Base-by-base conservation (phyloP, 2,113 vertebrate genomes). In the Crotalus horridus region DNA sequence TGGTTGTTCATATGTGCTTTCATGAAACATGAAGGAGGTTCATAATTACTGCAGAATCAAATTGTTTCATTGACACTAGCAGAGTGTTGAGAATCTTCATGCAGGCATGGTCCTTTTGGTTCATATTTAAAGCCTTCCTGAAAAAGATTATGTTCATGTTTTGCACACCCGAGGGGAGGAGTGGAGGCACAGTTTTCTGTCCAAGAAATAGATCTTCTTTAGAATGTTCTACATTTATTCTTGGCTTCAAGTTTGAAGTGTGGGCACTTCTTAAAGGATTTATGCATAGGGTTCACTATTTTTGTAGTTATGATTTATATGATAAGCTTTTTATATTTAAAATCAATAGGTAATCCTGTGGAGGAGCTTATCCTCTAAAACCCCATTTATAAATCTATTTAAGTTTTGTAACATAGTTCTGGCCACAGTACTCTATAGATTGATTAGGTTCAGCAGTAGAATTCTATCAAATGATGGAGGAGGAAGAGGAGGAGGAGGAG, bases 341-440 rank as follows among this genome's bases (percentile, higher is more conserved):
- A 99, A 99, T 99, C 99, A 99, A 99, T 99, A 99, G 99, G 99
- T 99, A 99, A 99, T 99, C 99, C 99, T 99, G 99, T 99, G 99
- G 98, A 99, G 98, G 98, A 98, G 99, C 99, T 99, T 99, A 99
- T 99, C 99, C 99, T 97, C 96, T 98, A 98, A 98, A 97, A 97
- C 97, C 98, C 98, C 98, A 99, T 99, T 99, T 99, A 99, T 99
- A 99, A 99, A 99, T 99, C 99, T 99, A 99, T 99, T 99, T 99
- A 99, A 98, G 99, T 98, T 99, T 99, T 99, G 99, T 99, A 99
- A 99, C 98, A 98, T 98, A 98, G 98, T 97, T 94, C 98, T 98
- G 98, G 98, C 98, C 98, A 98, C 98, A 97, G 98, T 98, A 98
- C 98, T 98, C 98, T 98, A 97, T 97, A 98, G 99, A 99, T 99